These are phyloP conservation scores for Protonemura montana DNA, from an alignment of 2,888 invertebrate species.

Conservation along the genomic window DNA sequence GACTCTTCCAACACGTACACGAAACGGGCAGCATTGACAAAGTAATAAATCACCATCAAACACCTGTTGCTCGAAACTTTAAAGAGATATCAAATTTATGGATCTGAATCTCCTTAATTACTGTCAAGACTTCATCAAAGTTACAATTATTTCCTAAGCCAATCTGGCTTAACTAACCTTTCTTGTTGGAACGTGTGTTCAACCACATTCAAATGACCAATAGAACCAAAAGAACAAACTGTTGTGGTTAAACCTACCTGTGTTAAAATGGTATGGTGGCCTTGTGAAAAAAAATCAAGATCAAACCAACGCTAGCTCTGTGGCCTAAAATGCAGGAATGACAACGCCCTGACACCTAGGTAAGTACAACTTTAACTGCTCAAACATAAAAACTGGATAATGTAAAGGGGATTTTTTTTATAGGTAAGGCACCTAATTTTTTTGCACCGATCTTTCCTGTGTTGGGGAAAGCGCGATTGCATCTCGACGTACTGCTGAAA, in stretches of 20 bases:
- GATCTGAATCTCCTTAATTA: background rate
- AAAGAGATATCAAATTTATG: background rate
- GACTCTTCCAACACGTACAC: too few species aligned
- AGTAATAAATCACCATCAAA: background rate
- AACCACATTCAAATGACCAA: background rate
- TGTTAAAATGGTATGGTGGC: background rate
- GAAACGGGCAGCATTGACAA: too few species aligned
- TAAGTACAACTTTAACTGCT: background rate
- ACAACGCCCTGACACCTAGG: background rate
- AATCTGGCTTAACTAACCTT: background rate
- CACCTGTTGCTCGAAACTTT: background rate
- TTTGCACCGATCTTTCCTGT: too few species aligned
- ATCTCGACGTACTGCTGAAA: too few species aligned
- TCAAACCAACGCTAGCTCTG: background rate
- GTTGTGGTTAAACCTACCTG: background rate
- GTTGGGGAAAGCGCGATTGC: too few species aligned
- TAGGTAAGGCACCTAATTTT: too few species aligned
- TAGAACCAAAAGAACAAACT: background rate
- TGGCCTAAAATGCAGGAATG: background rate
- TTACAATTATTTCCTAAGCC: background rate
- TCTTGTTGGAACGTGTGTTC: background rate
- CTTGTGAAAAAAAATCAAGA: background rate
- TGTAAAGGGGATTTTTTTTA: background rate
- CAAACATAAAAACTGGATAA: background rate
- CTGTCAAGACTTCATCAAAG: background rate